Evolutionary conservation across 2,888 invertebrate species (phyloP), one percentile per base, ranked within the genome.

Genomic region (Nebria brevicollis): DNA sequence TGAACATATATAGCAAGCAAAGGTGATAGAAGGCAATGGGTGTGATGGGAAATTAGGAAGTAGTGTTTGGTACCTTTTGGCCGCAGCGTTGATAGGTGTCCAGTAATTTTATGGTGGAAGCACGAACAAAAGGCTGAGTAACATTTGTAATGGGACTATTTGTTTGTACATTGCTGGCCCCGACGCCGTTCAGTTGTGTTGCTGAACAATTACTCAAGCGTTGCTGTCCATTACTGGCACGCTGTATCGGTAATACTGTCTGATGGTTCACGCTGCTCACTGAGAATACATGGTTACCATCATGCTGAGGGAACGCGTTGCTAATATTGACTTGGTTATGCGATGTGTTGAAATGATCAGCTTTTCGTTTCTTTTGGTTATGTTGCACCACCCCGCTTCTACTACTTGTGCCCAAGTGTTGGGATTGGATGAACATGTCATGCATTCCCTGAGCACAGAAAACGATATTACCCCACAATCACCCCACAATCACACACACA

Each of bases 351-450:
- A 86, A 86, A 84, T 86, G 86, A 83, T 87, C 88, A 83, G 87
- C 84, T 86, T 89, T 89, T 80, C 89, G 89, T 85, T 89, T 89
- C 86, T 86, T 86, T 83, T 86, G 86, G 84, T 85, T 86, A 84
- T 87, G 86, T 86, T 88, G 88, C 85, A 87, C 85, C 87, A 85
- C 86, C 84, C 86, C 86, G 86, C 87, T 87, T 86, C 89, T 90
- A 90, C 90, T 91, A 89, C 89, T 90, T 89, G 90, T 90, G 84
- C 87, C 88, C 88, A 88, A 86, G 88, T 91, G 91, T 88, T 92
- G 92, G 90, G 92, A 91, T 91, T 91, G 92, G 91, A 94, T 94
- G 94, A 94, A 95, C 95, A 95, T 95, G 94, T 94, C 95, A 94
- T 93, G 94, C 94, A 94, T 94, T 94, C 94, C 94, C 95, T 95